phyloP scores from a whole-genome alignment of 1,140 invertebrate genomes.

The Whitmania pigra region DNA sequence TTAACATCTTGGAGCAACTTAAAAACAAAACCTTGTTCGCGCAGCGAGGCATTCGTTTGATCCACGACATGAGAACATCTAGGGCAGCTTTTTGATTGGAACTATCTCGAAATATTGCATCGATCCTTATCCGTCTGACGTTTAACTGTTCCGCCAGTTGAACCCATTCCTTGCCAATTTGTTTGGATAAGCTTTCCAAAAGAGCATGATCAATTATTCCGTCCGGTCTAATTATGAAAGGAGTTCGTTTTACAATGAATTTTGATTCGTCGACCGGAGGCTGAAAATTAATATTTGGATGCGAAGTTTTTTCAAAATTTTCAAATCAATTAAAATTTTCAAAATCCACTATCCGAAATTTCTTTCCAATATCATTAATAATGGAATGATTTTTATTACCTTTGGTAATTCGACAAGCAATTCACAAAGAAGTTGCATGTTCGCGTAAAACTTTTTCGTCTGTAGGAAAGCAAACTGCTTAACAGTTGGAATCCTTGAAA shows the following conservation, averaged over 20 bases:
- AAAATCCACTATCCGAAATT: not conserved
- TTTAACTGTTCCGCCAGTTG: slow-evolving; percentile 4
- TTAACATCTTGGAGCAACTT: too few species aligned
- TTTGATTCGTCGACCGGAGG: not conserved
- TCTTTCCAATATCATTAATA: not conserved
- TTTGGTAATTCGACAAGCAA: slow-evolving; percentile 3
- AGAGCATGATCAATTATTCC: slow-evolving; percentile 1
- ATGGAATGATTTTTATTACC: not conserved
- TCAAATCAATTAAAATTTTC: not conserved
- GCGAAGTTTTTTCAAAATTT: not conserved
- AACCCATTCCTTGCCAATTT: slow-evolving; percentile 1
- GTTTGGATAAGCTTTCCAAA: not conserved
- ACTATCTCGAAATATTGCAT: not conserved
- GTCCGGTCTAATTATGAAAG: slow-evolving; percentile 1
- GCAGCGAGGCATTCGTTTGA: not conserved
- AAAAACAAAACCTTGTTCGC: not conserved
- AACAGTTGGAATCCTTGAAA: not conserved
- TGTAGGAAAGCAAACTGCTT: slow-evolving; percentile 1
- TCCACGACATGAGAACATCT: slow-evolving; percentile 5
- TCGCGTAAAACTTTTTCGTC: not conserved
- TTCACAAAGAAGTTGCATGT: slow-evolving; percentile 4
- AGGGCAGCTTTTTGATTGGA: slow-evolving; percentile 6
- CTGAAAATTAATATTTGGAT: not conserved
- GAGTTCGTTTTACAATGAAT: slow-evolving; percentile 1
- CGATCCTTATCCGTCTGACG: slow-evolving; percentile 1